phyloP scores from a whole-genome alignment of 1,140 invertebrate genomes.

The Dinoponera quadriceps region DNA sequence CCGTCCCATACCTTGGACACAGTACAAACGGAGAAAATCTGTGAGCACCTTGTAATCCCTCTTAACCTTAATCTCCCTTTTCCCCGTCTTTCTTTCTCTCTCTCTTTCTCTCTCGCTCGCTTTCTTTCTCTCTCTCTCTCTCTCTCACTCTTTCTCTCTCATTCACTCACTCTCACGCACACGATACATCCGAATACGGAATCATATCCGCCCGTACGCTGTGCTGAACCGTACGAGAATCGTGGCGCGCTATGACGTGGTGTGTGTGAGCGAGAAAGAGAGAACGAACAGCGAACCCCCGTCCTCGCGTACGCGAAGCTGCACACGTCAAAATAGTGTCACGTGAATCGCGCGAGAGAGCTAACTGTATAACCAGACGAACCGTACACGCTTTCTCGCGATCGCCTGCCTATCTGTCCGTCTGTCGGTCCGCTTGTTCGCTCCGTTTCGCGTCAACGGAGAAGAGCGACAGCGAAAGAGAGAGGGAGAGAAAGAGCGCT shows the following conservation, averaged over 20 bases:
- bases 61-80: neutral
- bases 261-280: too few species aligned
- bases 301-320: neutral
- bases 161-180: too few species aligned
- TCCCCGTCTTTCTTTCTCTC: too few species aligned
- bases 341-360: neutral
- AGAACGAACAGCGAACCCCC: neutral
- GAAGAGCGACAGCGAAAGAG: too few species aligned
- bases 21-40: slow-evolving; percentile 10
- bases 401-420: neutral
- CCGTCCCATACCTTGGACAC: slow-evolving; percentile 7
- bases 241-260: neutral
- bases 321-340: slow-evolving; percentile 11
- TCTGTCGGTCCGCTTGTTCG: too few species aligned
- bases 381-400: slow-evolving; percentile 14
- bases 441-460: slow-evolving; percentile 6
- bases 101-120: too few species aligned
- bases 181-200: neutral
- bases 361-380: neutral
- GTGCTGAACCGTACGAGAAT: neutral
- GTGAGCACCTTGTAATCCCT: neutral
- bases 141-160: too few species aligned
- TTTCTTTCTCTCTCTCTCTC: too few species aligned
- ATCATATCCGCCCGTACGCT: neutral
- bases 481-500: too few species aligned